Evolutionary conservation across 2,113 vertebrate species (phyloP), one percentile per base, ranked within the genome.

Genomic region (Melanocharis versteri): DNA sequence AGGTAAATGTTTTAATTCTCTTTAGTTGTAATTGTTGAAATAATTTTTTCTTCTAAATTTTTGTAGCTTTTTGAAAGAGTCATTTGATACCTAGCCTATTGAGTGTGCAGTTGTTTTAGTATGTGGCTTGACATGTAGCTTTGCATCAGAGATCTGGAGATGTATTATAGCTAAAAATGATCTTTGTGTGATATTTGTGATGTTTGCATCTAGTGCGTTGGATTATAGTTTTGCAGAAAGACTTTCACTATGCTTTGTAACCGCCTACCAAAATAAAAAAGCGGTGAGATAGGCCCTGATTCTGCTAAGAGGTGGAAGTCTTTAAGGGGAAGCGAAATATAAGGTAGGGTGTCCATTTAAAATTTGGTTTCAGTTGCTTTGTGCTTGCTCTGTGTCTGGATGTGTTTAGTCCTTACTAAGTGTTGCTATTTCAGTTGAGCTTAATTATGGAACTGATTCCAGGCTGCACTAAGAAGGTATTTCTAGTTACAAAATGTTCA

Each of bases 191-290:
- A 24, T 66, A 68, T 51, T 81, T 90, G 56, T 87, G 37, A 69
- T 44, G 22, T 77, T 80, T 92, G 71, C 47, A 62, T 61, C 33
- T 70, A 81, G 75, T 31, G 39, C 0, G 0, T 44, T 81, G 69
- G 69, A 48, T 89, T 89, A 26, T 47, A 93, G 77, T 87, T 95
- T 91, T 87, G 37, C 77, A 64, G 89, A 71, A 92, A 87, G 79
- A 39, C 39, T 94, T 87, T 18, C n/a, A 28, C 66, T 91, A 4
- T 69, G 57, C 73, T 90, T 80, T 79, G 42, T 94, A 94, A 65
- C 48, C 4, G 12, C 54, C 71, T 77, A 57, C 73, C 56, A 79
- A 91, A 93, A 57, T 57, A 89, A 83, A 88, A 93, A 84, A 72
- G 22, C 81, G 79, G 77, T 72, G 83, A 91, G 71, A n/a, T 89